Evolutionary conservation across 2,797 vertebrate species (phyloP).

Genomic region (Sylvilagus floridanus): DNA sequence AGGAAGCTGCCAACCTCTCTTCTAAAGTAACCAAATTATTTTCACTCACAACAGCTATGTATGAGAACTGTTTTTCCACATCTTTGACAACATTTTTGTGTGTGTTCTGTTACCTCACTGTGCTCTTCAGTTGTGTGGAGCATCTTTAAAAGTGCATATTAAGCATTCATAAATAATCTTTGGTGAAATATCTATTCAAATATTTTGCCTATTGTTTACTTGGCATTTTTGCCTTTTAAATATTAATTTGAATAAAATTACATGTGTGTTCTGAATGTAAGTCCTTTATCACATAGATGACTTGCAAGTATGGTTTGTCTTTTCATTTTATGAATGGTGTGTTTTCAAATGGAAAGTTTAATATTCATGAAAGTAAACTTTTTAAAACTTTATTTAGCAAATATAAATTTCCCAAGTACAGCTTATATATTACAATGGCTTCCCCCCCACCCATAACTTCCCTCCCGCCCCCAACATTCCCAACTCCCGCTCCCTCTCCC

Average conservation of each 20-base stretch:
- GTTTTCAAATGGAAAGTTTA: background rate
- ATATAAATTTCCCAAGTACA: too few relatives aligned
- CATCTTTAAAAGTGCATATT: constrained; percentile 9
- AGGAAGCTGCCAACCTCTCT: background rate
- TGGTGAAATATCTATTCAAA: background rate
- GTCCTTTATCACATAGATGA: background rate
- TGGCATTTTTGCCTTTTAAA: constrained; percentile 7
- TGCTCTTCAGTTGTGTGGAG: background rate
- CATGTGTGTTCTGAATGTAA: background rate
- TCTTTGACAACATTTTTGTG: background rate
- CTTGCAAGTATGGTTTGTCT: background rate
- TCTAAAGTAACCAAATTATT: background rate
- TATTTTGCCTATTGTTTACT: background rate
- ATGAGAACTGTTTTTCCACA: background rate
- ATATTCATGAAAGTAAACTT: background rate
- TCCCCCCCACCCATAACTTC: too few relatives aligned
- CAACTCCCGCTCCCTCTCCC: too few relatives aligned
- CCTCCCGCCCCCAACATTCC: too few relatives aligned
- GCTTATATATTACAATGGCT: too few relatives aligned
- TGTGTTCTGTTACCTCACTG: background rate
- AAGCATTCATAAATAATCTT: background rate
- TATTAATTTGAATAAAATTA: background rate
- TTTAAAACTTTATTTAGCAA: background rate
- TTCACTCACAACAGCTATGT: background rate
- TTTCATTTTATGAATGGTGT: background rate